Evolutionary conservation across 2,113 vertebrate species (phyloP).

Genomic region (Percina caprodes): DNA sequence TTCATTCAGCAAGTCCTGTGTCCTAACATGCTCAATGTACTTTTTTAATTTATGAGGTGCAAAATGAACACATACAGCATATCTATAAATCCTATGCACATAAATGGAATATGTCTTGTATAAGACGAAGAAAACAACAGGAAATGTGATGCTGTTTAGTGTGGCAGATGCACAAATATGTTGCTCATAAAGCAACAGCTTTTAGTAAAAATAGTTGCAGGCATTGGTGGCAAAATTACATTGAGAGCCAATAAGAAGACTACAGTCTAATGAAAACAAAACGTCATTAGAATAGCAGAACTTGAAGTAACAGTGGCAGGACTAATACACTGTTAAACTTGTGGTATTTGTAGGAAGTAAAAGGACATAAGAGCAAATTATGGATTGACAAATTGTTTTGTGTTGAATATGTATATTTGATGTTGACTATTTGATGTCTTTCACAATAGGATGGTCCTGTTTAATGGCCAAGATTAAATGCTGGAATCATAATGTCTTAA

Average conservation of each 20-base stretch:
- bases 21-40: conserved; percentile 8
- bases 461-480: conserved; percentile 32
- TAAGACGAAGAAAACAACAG: neutral
- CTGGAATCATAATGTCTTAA: conserved; percentile 8
- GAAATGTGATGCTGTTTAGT: neutral
- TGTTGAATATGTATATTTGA: conserved; percentile 19
- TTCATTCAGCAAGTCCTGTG: neutral
- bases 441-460: conserved; percentile 9
- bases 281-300: conserved; percentile 11
- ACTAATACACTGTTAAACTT: conserved; percentile 23
- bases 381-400: conserved; percentile 17
- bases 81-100: neutral
- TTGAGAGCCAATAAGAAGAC: neutral
- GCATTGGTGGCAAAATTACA: conserved; percentile 5
- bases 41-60: neutral
- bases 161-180: conserved; percentile 12
- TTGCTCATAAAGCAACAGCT: conserved; percentile 23
- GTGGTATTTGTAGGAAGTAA: conserved; percentile 15
- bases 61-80: neutral
- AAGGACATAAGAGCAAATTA: conserved; percentile 12
- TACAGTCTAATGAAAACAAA: neutral
- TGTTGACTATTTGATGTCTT: conserved; percentile 34
- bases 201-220: neutral
- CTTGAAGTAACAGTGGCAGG: conserved; percentile 2
- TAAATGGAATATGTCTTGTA: neutral